Percentiles rank a stretch among this genome's conserved stretches.
phyloP scores from a whole-genome alignment of 2,113 vertebrate genomes.

The Toxotes chatareus region DNA sequence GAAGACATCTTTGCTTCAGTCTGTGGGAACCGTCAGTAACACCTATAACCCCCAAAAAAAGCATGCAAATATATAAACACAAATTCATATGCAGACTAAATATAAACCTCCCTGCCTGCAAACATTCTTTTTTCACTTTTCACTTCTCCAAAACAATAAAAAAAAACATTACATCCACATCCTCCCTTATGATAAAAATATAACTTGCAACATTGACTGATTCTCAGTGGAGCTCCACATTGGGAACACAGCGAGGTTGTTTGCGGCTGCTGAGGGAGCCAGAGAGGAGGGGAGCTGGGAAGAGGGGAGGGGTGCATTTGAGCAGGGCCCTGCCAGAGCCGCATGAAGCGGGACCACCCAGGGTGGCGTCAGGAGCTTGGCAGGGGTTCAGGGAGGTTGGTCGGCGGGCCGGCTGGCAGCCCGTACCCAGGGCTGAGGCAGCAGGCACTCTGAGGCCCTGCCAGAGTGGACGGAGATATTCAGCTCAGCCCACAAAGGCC shows the following conservation, averaged over 20 bases:
- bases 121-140: slow-evolving; percentile 69
- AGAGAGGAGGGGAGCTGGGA: slow-evolving; percentile 46
- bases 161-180: slow-evolving; percentile 74
- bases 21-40: slow-evolving; percentile 31
- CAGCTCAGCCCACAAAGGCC: slow-evolving; percentile 79
- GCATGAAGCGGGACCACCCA: slow-evolving; percentile 86
- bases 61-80: slow-evolving; percentile 51
- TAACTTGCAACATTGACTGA: slow-evolving; percentile 72
- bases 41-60: slow-evolving; percentile 12
- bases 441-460: slow-evolving; percentile 76
- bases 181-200: slow-evolving; percentile 76
- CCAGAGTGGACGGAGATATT: slow-evolving; percentile 79
- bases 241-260: slow-evolving; percentile 80
- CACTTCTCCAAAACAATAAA: slow-evolving; percentile 63
- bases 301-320: slow-evolving; percentile 53
- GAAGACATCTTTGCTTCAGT: slow-evolving; percentile 34
- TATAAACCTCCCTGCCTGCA: slow-evolving; percentile 60
- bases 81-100: slow-evolving; percentile 61
- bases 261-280: slow-evolving; percentile 70
- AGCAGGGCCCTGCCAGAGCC: slow-evolving; percentile 76
- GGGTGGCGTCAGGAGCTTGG: slow-evolving; percentile 83
- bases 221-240: slow-evolving; percentile 74
- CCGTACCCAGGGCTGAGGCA: slow-evolving; percentile 71
- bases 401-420: slow-evolving; percentile 75
- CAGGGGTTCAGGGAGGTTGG: slow-evolving; percentile 77